Percentiles rank a stretch among this genome's conserved stretches.
Conservation (phyloP, 2,797 vertebrate species). For the Eurystomus glaucurus region DNA sequence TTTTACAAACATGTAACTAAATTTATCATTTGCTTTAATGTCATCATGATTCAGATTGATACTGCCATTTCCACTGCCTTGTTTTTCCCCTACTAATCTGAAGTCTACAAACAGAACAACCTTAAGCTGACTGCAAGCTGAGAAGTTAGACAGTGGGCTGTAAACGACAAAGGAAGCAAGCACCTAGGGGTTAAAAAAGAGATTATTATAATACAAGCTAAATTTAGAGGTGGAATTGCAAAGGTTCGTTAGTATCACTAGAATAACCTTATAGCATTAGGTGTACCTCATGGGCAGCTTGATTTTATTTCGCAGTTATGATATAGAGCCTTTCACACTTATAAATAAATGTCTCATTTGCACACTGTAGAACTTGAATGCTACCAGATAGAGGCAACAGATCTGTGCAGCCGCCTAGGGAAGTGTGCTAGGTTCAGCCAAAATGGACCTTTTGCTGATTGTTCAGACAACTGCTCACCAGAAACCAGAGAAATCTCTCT, state of each 20-base stretch:
- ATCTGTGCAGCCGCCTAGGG: neutral
- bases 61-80: conserved; percentile 17
- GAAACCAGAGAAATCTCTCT: neutral
- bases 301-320: neutral
- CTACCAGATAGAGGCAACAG: neutral
- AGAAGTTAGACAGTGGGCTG: neutral
- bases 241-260: neutral
- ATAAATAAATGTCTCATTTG: neutral
- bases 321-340: neutral
- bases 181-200: neutral
- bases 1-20: neutral
- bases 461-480: neutral
- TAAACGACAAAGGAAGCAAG: neutral
- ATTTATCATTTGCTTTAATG: conserved; percentile 13
- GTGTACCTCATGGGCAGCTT: accelerated
- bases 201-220: neutral
- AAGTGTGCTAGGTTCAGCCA: neutral
- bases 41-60: conserved; percentile 19
- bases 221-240: neutral
- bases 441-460: neutral
- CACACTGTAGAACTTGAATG: neutral
- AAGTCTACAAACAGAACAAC: neutral
- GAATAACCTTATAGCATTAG: neutral
- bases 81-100: neutral
- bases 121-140: neutral